Percentiles rank a stretch among this genome's conserved stretches.
phyloP scores from a whole-genome alignment of 2,888 invertebrate species.

The Uropetala carovei region DNA sequence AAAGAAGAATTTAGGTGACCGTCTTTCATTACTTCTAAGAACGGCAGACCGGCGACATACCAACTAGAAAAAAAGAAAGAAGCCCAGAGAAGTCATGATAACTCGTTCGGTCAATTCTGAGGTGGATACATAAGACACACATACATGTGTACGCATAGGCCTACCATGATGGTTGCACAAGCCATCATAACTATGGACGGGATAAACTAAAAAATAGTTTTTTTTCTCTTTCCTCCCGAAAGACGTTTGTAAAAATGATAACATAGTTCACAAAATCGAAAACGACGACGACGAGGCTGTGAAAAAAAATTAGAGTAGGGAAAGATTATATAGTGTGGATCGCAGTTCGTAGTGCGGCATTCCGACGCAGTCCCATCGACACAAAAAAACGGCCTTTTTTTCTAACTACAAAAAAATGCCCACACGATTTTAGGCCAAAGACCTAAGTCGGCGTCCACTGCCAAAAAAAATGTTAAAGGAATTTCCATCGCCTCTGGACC shows the following conservation, averaged over 20 bases:
- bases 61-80: too few species aligned
- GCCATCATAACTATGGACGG: constrained; percentile 6
- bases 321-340: constrained; percentile 46
- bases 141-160: constrained; percentile 16
- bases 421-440: constrained; percentile 10
- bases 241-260: neutral
- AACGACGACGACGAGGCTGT: constrained; percentile 55
- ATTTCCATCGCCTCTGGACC: constrained; percentile 59
- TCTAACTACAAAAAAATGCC: constrained; percentile 27
- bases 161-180: constrained; percentile 10
- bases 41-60: too few species aligned
- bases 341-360: constrained; percentile 7
- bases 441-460: constrained; percentile 50
- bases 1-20: too few species aligned
- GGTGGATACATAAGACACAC: too few species aligned
- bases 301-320: constrained; percentile 38
- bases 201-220: neutral
- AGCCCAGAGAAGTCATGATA: too few species aligned
- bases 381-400: neutral
- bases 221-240: neutral
- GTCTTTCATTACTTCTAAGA: too few species aligned
- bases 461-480: constrained; percentile 42
- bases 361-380: neutral
- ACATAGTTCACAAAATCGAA: constrained; percentile 33
- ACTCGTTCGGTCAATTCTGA: too few species aligned